phyloP scores from a whole-genome alignment of 2,113 vertebrate species.

The Cephalopholis sonnerati region DNA sequence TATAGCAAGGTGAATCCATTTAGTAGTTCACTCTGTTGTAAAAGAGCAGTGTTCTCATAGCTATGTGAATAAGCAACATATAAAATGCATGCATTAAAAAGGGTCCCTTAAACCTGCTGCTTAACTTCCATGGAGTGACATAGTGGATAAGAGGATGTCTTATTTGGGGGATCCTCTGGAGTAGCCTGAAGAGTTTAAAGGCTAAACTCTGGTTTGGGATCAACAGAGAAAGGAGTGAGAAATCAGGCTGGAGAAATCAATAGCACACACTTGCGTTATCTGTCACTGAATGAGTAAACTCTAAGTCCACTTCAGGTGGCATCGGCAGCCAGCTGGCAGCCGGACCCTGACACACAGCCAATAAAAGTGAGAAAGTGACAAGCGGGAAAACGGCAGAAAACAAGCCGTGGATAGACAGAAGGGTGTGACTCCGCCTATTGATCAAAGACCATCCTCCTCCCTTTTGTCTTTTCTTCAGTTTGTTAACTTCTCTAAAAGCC shows the following conservation, averaged over 20 bases:
- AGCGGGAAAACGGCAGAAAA: constrained; percentile 48
- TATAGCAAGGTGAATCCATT: background rate
- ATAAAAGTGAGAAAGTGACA: constrained; percentile 37
- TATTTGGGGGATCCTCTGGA: background rate
- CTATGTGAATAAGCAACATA: too few species aligned
- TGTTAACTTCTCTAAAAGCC: constrained; percentile 69
- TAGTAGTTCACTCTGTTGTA: background rate
- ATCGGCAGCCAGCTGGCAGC: constrained; percentile 5
- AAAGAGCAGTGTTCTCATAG: too few species aligned
- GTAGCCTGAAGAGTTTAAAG: background rate
- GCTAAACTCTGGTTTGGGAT: background rate
- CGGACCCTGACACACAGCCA: constrained; percentile 4
- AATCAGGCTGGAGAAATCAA: background rate
- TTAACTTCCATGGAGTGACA: background rate
- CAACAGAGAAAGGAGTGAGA: background rate
- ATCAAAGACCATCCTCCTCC: constrained; percentile 79
- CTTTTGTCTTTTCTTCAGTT: constrained; percentile 79
- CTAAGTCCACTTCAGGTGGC: background rate
- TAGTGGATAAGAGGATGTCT: background rate
- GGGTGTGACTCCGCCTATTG: constrained; percentile 79
- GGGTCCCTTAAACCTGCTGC: background rate
- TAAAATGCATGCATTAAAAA: background rate
- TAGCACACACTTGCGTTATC: background rate
- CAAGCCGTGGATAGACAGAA: constrained; percentile 42
- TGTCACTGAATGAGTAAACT: background rate